Conservation (phyloP, 2,888 invertebrate genomes). For the Dolichomitus sp. region DNA sequence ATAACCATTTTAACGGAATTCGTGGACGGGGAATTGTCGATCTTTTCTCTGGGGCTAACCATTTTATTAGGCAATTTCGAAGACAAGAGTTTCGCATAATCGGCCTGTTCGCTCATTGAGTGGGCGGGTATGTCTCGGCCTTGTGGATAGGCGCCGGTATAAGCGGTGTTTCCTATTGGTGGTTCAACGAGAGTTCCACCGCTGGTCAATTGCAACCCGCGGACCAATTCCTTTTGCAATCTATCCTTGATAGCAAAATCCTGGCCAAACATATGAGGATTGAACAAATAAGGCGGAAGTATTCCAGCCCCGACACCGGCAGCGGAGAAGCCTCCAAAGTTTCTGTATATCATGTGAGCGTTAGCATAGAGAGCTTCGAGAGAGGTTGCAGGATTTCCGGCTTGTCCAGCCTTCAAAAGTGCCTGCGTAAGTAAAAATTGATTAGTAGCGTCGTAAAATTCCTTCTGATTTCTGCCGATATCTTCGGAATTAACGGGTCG, state of each 20-base stretch:
- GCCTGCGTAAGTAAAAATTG: conserved; percentile 90
- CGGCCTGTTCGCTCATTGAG: conserved; percentile 67
- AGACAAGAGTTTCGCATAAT: conserved; percentile 73
- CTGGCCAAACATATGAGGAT: conserved; percentile 90
- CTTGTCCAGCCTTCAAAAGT: conserved; percentile 88
- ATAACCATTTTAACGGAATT: conserved; percentile 94
- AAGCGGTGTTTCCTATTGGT: conserved; percentile 72
- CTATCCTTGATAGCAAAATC: conserved; percentile 89
- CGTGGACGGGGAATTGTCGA: conserved; percentile 85
- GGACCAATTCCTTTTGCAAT: conserved; percentile 89
- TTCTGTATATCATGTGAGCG: conserved; percentile 82
- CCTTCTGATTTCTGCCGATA: conserved; percentile 63
- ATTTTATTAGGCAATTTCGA: conserved; percentile 63
- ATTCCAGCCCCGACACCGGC: conserved; percentile 87
- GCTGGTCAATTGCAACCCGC: conserved; percentile 90
- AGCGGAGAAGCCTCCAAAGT: conserved; percentile 80
- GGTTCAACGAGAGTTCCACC: conserved; percentile 89
- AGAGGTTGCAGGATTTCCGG: conserved; percentile 71
- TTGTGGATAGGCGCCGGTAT: conserved; percentile 69
- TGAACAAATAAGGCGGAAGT: conserved; percentile 89
- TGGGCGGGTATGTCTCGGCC: conserved; percentile 66
- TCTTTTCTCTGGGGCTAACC: conserved; percentile 73
- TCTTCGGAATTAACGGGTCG: conserved; percentile 67
- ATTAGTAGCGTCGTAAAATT: conserved; percentile 86
- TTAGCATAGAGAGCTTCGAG: conserved; percentile 82